Base-by-base conservation (phyloP, 2,888 invertebrate genomes). In the Tipula confusa region DNA sequence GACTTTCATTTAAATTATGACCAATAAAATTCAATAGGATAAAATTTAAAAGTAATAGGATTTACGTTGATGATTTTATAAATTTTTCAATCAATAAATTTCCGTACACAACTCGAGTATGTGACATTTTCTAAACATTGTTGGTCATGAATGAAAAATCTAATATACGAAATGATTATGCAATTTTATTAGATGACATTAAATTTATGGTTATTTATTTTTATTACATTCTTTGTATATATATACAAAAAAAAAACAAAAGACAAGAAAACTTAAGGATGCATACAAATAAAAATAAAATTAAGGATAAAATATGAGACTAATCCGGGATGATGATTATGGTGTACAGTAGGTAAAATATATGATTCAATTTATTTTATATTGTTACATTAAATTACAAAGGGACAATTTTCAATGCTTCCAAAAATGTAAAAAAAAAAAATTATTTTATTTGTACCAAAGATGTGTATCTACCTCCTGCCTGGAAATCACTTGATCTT, bases 291-390 rank as follows among this genome's bases (percentile, higher is more conserved):
- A 1, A 43, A 15, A 43, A 43, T 4, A 43, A 43, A 43, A n/a
- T 11, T n/a, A 15, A 43, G n/a, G 43, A 43, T 43, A 43, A 64
- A 64, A 64, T 24, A 64, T 64, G 64, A 24, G 64, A 64, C 64
- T 64, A 64, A 64, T 64, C 64, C 64, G 64, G 64, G 64, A 64
- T 24, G 64, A 64, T 64, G 64, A 64, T 64, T 64, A 24, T 24
- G 64, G 64, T 64, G 24, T 64, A 64, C 9, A 18, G 24, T 64
- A 64, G 64, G 64, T 64, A 64, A 64, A 64, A 64, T 64, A n/a
- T n/a, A 24, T 64, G 64, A 64, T 64, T 64, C 64, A 64, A 64
- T 64, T 64, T 64, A 64, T 9, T 64, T 64, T 64, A 64, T 64
- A 64, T 64, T 64, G 64, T 64, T 64, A 64, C 64, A 64, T 64